Conservation (phyloP, 1,140 invertebrate genomes). For the Trachymyrmex cornetzi region DNA sequence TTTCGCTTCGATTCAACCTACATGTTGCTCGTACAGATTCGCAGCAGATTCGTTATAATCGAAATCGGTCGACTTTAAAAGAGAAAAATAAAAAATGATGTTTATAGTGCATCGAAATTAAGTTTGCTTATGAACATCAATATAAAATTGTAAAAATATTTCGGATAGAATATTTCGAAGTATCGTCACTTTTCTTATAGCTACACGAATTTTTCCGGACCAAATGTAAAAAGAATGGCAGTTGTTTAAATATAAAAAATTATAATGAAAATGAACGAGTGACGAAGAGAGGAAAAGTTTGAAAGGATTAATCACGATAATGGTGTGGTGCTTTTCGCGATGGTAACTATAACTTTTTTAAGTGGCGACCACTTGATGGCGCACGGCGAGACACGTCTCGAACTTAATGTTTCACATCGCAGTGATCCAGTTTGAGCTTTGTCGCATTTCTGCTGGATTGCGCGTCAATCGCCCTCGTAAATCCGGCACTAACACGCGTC, state of each 20-base stretch:
- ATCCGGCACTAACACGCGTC: constrained; percentile 55
- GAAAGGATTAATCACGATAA: not conserved
- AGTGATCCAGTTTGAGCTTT: constrained; percentile 52
- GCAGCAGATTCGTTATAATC: constrained; percentile 47
- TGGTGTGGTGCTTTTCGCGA: not conserved
- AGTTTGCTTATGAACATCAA: not conserved
- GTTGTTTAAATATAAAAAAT: not conserved
- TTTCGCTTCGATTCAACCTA: constrained; percentile 30
- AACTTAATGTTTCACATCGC: constrained; percentile 42
- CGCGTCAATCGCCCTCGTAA: constrained; percentile 59
- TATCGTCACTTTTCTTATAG: not conserved
- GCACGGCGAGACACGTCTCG: constrained; percentile 8
- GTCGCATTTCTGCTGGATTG: constrained; percentile 39
- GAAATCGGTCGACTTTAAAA: constrained; percentile 1
- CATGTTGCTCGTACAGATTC: constrained; percentile 38
- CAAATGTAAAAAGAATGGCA: not conserved
- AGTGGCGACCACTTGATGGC: not conserved
- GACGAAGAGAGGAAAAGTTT: not conserved
- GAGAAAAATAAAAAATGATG: not conserved
- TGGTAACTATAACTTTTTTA: not conserved
- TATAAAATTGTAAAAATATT: not conserved
- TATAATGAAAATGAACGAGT: not conserved
- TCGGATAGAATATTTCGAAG: not conserved
- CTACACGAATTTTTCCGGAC: not conserved
- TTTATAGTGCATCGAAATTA: constrained; percentile 22